Evolutionary conservation across 37 sponge, comb jelly and placozoan species (phyloP), one percentile per base, ranked within the genome.

Genomic region (Mnemiopsis leidyi): DNA sequence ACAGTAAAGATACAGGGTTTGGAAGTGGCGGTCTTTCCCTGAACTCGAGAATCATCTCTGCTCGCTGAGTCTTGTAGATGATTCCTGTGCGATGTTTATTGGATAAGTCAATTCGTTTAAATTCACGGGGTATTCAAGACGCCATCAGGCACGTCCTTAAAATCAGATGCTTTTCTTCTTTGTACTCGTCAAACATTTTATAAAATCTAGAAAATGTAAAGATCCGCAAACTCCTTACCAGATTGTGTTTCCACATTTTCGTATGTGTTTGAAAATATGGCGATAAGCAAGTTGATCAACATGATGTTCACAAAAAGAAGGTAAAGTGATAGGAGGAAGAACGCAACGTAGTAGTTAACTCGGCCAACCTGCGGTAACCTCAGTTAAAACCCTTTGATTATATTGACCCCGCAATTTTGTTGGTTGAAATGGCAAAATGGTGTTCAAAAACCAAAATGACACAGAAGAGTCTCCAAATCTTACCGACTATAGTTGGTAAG

Each of bases 31-130:
- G 90, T 85, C 90, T 85, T 39, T 85, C 61, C 24, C 40, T 26
- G 61, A 33, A 85, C 61, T 85, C 90, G 23, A 85, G 90, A 18
- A 85, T 85, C 90, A 85, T 85, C 90, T 85, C 90, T 13, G 90
- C 90, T 25, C 90, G 40, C 29, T 85, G 90, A 26, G 90, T 85
- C 90, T 85, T 85, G 90, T 85, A 85, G 90, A 85, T 85, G 40
- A 85, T 85, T 1, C 90, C 90, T 85, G 90, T n/a, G n/a, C n/a
- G n/a, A n/a, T n/a, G n/a, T n/a, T n/a, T n/a, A n/a, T n/a, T n/a
- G n/a, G n/a, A n/a, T n/a, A n/a, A n/a, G n/a, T n/a, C n/a, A n/a
- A n/a, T n/a, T n/a, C n/a, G n/a, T n/a, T n/a, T n/a, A n/a, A n/a
- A n/a, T n/a, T n/a, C n/a, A n/a, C n/a, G n/a, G n/a, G n/a, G n/a